Base-by-base conservation (phyloP, 2,797 vertebrate species). In the Eptatretus atami region DNA sequence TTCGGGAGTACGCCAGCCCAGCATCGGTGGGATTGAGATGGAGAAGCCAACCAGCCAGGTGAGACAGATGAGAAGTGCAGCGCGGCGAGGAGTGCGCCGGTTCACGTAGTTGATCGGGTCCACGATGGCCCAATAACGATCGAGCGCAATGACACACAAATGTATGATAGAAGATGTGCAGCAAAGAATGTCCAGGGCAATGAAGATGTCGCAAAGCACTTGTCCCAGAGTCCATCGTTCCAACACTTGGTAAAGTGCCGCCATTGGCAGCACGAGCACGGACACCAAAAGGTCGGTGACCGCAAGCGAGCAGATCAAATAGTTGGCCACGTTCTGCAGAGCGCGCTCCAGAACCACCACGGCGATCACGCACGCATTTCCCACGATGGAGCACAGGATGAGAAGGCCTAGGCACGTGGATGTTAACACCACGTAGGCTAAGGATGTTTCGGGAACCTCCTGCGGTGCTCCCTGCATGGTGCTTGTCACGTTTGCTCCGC, bases 101-200 rank as follows among this genome's bases (percentile, higher is more conserved):
- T 90, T 93, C 66, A 96, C 82, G 68, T 94, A 95, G 78, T 88
- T 85, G 64, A 96, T 87, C 14, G 90, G 87, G 71, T 95, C 84
- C 1, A 88, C 94, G 69, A 96, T 95, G 69, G 87, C 86, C 90
- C 90, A 96, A 75, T 84, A 96, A 70, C 90, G 79, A 78, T 96
- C 90, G 76, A 96, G 69, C 15, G 90, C 90, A 66, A 96, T 96
- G 72, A 86, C 87, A 72, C 90, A 94, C 74, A 96, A 75, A 77
- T 96, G 90, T 67, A 94, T 78, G 71, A 96, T 95, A 71, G 88
- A 96, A 52, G 90, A 96, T 54, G 90, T 94, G 76, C 90, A 96
- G 68, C 88, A 96, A 69, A 96, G 72, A 69, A 96, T 87, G 70
- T 94, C 90, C 71, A 95, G 76, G 5, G 88, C 84, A 67, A 88